Evolutionary conservation across 2,888 invertebrate species (phyloP), one percentile per base, ranked within the genome.

Genomic region (Horisme vitalbata): DNA sequence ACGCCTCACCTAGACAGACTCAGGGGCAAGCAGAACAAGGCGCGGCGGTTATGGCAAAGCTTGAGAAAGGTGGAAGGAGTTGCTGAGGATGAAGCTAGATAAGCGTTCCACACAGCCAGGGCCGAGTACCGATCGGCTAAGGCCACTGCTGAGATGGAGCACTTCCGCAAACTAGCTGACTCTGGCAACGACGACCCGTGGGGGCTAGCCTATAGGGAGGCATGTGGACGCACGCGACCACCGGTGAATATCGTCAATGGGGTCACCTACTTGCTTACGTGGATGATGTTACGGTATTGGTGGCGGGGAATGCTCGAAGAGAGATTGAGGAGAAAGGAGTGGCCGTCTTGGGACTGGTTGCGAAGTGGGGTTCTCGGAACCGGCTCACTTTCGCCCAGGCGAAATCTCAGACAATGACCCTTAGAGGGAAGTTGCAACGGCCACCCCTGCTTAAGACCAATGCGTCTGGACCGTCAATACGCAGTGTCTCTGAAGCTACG

Each of bases 1-100:
- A 30, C 47, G 2, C 37, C 45, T 0, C 36, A 20, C 0, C 7
- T 54, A 1, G 50, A 57, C 4, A 5, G 0, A 0, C 9, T 39
- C 2, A 28, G 52, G 0, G 15, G 28, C 0, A 18, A 0, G 55
- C 56, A 1, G 31, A 32, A 20, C 20, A 36, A 3, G 4, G 13
- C 36, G 39, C 47, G 45, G 33, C 43, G 28, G 2, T 9, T 14
- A 8, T 28, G 28, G 13, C 28, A 28, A 7, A 28, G 28, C 10
- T 7, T 8, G 3, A 28, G 15, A 4, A 4, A 4, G 31, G n/a
- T 1, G 15, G 15, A 4, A n/a, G 15, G 14, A 3, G 3, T 15
- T 15, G 3, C 15, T 5, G 14, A 31, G 4, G 11, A 26, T 10
- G 10, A 11, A 3, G 26, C 26, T 4, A 14, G 6, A 5, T 15